phyloP scores from a whole-genome alignment of 2,797 vertebrate species.

The Manis pentadactyla region DNA sequence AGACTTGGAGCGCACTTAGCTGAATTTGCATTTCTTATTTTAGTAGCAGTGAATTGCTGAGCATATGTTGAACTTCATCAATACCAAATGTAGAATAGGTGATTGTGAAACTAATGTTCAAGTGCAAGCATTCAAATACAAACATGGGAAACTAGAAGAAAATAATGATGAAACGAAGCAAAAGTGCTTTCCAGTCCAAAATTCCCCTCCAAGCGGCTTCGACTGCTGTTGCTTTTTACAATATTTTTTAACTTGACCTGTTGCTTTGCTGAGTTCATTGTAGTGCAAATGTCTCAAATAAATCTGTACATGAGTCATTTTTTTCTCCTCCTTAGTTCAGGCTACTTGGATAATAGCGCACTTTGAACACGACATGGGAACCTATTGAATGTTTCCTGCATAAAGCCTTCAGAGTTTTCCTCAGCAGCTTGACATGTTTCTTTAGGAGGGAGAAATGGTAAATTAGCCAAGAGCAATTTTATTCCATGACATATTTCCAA shows the following conservation, averaged over 20 bases:
- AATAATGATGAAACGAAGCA: conserved; percentile 74
- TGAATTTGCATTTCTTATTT: conserved; percentile 88
- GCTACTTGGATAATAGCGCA: conserved; percentile 76
- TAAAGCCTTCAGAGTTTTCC: conserved; percentile 55
- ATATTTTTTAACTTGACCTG: conserved; percentile 80
- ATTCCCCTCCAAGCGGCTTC: conserved; percentile 68
- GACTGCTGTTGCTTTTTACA: conserved; percentile 52
- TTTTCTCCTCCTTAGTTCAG: conserved; percentile 56
- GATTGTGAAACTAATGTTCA: conserved; percentile 81
- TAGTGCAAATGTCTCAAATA: conserved; percentile 80
- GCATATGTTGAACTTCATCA: conserved; percentile 85
- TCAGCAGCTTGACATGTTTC: conserved; percentile 55
- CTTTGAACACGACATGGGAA: conserved; percentile 76
- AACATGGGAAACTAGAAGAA: conserved; percentile 71
- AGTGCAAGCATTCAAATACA: conserved; percentile 80
- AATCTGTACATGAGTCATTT: conserved; percentile 79
- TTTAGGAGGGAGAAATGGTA: conserved; percentile 73
- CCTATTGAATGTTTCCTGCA: conserved; percentile 76
- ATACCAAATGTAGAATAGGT: conserved; percentile 82
- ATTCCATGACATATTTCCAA: conserved; percentile 78
- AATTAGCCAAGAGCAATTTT: conserved; percentile 76
- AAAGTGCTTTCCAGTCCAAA: conserved; percentile 76
- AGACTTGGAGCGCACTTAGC: conserved; percentile 83
- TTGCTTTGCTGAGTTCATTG: conserved; percentile 72
- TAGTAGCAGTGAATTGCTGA: conserved; percentile 82